These are phyloP conservation scores for Heliocidaris erythrogramma DNA, from an alignment of 35 echinoderm and acorn worm species.

Conservation along the genomic window DNA sequence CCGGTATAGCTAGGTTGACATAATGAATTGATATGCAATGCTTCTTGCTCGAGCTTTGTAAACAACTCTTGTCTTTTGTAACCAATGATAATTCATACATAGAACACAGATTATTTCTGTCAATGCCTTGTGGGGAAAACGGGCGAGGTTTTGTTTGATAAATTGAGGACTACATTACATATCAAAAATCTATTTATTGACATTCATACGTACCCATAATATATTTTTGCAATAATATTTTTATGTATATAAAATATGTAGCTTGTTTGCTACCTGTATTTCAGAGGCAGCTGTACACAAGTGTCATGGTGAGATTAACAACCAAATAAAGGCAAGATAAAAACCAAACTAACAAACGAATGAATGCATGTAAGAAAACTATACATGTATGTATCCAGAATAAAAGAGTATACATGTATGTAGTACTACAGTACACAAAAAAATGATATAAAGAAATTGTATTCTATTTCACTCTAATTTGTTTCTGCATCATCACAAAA, in stretches of 20 bases:
- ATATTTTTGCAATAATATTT: background rate
- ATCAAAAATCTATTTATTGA: background rate
- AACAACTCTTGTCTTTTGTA: background rate
- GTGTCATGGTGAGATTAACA: background rate
- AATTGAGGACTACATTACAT: background rate
- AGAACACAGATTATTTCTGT: background rate
- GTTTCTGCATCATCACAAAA: too few species aligned
- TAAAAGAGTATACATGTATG: too few species aligned
- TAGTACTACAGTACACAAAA: too few species aligned
- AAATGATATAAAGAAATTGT: too few species aligned
- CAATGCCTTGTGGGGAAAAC: background rate
- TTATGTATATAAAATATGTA: background rate
- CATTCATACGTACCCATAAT: background rate
- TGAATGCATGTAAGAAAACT: too few species aligned
- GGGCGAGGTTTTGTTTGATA: background rate
- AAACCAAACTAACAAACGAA: too few species aligned
- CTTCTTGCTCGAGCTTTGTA: background rate
- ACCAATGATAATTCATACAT: slow-evolving; percentile 4
- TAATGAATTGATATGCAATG: slow-evolving; percentile 13
- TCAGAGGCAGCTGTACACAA: background rate
- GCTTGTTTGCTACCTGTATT: background rate
- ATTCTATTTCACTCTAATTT: too few species aligned
- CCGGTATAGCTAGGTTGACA: background rate
- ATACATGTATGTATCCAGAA: too few species aligned
- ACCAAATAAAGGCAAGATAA: too few species aligned